phyloP scores from a whole-genome alignment of 2,888 invertebrate species.

The Lycia hirtaria region DNA sequence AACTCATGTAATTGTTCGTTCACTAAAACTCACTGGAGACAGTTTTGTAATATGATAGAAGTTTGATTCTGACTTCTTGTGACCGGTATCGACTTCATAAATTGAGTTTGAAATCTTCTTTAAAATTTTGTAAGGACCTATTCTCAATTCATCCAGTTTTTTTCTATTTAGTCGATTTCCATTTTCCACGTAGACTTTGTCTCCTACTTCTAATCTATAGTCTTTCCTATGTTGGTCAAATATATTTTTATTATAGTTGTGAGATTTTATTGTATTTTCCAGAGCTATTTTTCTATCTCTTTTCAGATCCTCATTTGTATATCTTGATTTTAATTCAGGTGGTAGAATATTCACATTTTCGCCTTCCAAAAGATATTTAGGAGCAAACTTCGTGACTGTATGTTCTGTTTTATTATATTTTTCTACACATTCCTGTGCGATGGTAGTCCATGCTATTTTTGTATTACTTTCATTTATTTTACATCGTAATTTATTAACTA shows the following conservation, averaged over 20 bases:
- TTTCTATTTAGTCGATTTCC: constrained; percentile 40
- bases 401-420: constrained; percentile 48
- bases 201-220: constrained; percentile 33
- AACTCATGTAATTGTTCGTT: background rate
- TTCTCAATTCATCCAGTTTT: constrained; percentile 47
- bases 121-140: constrained; percentile 41
- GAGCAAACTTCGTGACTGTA: constrained; percentile 46
- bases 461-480: constrained; percentile 44
- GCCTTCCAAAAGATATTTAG: constrained; percentile 48
- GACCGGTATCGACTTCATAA: constrained; percentile 23
- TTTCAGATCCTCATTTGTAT: constrained; percentile 23
- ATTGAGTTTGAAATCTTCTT: constrained; percentile 44
- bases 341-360: too few relatives aligned
- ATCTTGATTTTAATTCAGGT: constrained; percentile 27
- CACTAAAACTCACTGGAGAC: background rate
- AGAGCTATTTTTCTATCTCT: constrained; percentile 41
- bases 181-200: constrained; percentile 41
- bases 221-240: constrained; percentile 33
- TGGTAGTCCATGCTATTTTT: constrained; percentile 48
- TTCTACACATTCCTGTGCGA: constrained; percentile 46
- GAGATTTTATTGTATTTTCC: constrained; percentile 29
- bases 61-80: constrained; percentile 41
- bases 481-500: too few relatives aligned
- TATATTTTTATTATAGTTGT: constrained; percentile 39
- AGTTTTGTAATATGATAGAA: constrained; percentile 8